Evolutionary conservation across 2,888 invertebrate species (phyloP).

Genomic region (Phytoseiulus persimilis): DNA sequence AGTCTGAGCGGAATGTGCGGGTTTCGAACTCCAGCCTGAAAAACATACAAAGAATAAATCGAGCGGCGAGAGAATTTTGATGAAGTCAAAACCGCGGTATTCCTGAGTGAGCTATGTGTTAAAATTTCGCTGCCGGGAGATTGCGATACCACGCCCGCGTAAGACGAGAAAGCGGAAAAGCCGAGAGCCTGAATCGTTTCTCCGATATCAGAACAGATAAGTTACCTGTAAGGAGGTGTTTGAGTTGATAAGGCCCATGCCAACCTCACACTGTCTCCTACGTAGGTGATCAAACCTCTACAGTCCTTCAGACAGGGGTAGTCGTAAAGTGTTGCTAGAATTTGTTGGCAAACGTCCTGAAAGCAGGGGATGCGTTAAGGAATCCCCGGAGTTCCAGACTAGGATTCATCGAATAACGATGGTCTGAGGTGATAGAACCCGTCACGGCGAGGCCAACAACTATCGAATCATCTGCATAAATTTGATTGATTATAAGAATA

Average conservation of each 20-base stretch:
- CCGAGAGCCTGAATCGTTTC: too few relatives aligned
- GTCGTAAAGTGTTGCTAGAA: constrained; percentile 81
- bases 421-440: too few relatives aligned
- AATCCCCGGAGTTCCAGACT: too few relatives aligned
- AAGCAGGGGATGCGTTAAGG: constrained; percentile 34
- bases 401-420: too few relatives aligned
- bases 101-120: too few relatives aligned
- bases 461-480: too few relatives aligned
- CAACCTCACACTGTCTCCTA: constrained; percentile 70
- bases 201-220: constrained; percentile 40
- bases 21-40: constrained; percentile 56
- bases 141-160: too few relatives aligned
- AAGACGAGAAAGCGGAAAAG: too few relatives aligned
- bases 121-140: too few relatives aligned
- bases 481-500: too few relatives aligned
- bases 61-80: neutral
- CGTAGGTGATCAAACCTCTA: constrained; percentile 67
- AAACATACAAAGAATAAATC: constrained; percentile 45
- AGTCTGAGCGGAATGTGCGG: constrained; percentile 61
- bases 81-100: neutral
- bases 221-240: constrained; percentile 48
- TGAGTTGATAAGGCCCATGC: constrained; percentile 78
- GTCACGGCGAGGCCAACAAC: too few relatives aligned
- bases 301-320: constrained; percentile 79
- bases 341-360: constrained; percentile 60